phyloP scores from a whole-genome alignment of 2,888 invertebrate species.

The Sericinus montela region DNA sequence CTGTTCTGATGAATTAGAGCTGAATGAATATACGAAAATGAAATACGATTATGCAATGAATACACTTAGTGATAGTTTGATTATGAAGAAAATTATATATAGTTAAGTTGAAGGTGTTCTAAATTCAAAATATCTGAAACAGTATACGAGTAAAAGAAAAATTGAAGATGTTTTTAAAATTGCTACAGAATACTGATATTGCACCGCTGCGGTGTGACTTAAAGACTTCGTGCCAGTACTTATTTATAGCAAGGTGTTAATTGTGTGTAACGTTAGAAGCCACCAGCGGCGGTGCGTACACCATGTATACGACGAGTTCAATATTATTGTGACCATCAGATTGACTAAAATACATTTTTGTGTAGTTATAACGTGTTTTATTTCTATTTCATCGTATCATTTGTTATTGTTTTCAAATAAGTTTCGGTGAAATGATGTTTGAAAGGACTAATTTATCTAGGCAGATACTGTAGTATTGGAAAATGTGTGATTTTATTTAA shows the following conservation, averaged over 20 bases:
- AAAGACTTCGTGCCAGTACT: not conserved
- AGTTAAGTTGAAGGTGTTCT: conserved; percentile 74
- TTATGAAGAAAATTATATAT: conserved; percentile 47
- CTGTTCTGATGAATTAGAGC: conserved; percentile 32
- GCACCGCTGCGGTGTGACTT: conserved; percentile 42
- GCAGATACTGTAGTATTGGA: too few species aligned
- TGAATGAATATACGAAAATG: conserved; percentile 35
- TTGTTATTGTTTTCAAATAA: too few species aligned
- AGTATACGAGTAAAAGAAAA: conserved; percentile 71
- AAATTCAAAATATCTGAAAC: conserved; percentile 77
- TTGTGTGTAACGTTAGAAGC: not conserved
- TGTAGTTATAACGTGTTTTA: conserved; percentile 60
- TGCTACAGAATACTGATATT: conserved; percentile 53
- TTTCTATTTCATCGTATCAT: conserved; percentile 39
- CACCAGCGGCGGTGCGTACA: conserved; percentile 43
- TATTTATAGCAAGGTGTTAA: not conserved
- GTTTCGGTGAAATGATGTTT: too few species aligned
- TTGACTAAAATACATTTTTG: conserved; percentile 77
- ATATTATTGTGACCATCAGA: conserved; percentile 77
- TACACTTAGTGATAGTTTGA: conserved; percentile 50
- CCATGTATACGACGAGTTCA: conserved; percentile 76
- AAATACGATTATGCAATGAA: conserved; percentile 15
- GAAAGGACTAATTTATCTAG: too few species aligned
- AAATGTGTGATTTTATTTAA: too few species aligned
- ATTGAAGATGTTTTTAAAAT: conserved; percentile 52